Base-by-base conservation (phyloP, 1,140 invertebrate species). In the Gonatopus flavifemur region DNA sequence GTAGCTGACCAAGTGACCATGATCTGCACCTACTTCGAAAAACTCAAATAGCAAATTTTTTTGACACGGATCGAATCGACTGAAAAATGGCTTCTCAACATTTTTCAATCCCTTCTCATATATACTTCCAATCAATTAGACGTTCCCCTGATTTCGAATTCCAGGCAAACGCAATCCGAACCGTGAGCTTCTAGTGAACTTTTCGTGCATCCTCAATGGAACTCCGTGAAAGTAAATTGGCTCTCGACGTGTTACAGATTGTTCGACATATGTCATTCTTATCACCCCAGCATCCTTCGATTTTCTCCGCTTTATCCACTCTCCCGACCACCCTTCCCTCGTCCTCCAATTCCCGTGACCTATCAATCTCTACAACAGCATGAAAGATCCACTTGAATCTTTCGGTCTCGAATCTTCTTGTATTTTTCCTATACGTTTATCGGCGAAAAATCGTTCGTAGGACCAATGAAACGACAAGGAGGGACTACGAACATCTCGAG, bases 401-500 rank as follows among this genome's bases (percentile, higher is more conserved):
- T n/a, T n/a, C n/a, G n/a, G n/a, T n/a, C n/a, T n/a, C n/a, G n/a
- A n/a, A n/a, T n/a, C 18, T 16, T 12, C 20, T 6, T 21, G 49
- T 32, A 39, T 15, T 39, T 40, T 52, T 32, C 35, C 36, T 9
- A 32, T n/a, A 24, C 36, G 44, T 30, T 52, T 24, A 53, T 32
- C 15, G 24, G 12, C 32, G 51, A 53, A 53, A 53, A 49, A 42
- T 50, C 40, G 47, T 54, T 50, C 30, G 28, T 48, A 54, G 52
- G 41, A 44, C 47, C 39, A 76, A 73, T 44, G 56, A 65, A 41
- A 68, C 61, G 20, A 57, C 57, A 16, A 55, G 66, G 47, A 70
- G 67, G 42, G 61, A 64, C 24, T 74, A 64, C 49, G 71, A 74
- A 67, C 72, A 70, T 62, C 62, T 75, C 16, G 52, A 69, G 46